Conservation (phyloP, 2,797 vertebrate genomes). For the Halcyon chelicuti region DNA sequence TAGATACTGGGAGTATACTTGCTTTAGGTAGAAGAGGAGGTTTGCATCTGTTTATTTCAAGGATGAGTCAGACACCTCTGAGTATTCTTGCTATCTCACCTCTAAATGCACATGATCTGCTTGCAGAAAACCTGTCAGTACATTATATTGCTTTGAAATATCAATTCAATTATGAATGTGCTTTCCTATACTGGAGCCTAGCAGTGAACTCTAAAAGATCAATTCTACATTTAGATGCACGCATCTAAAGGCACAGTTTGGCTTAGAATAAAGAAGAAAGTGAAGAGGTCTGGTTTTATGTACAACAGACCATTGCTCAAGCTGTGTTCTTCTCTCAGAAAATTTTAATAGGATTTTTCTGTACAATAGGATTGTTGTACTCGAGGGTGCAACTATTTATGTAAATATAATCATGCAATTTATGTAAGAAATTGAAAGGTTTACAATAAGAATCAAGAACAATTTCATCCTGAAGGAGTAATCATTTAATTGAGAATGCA, state of each 20-base stretch:
- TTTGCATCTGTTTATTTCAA: not conserved
- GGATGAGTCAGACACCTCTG: not conserved
- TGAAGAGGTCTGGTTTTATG: not conserved
- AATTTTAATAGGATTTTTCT: constrained; percentile 58
- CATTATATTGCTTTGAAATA: not conserved
- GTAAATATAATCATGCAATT: constrained; percentile 37
- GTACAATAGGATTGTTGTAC: constrained; percentile 57
- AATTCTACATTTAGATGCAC: not conserved
- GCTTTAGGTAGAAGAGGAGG: not conserved
- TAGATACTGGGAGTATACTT: not conserved
- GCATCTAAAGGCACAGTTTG: not conserved
- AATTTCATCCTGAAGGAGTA: constrained; percentile 53
- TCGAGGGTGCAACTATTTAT: constrained; percentile 40
- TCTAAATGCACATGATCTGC: not conserved
- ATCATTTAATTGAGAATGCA: constrained; percentile 51
- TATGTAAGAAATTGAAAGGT: constrained; percentile 53
- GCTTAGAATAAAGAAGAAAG: not conserved
- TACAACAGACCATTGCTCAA: not conserved
- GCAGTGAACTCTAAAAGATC: not conserved
- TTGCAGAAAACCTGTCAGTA: not conserved
- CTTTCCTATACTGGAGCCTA: not conserved
- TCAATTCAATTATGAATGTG: not conserved
- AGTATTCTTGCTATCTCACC: not conserved
- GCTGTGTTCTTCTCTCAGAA: not conserved
- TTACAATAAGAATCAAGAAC: constrained; percentile 62